Evolutionary conservation across 2,113 vertebrate species (phyloP).

Genomic region (Gavialis gangeticus): DNA sequence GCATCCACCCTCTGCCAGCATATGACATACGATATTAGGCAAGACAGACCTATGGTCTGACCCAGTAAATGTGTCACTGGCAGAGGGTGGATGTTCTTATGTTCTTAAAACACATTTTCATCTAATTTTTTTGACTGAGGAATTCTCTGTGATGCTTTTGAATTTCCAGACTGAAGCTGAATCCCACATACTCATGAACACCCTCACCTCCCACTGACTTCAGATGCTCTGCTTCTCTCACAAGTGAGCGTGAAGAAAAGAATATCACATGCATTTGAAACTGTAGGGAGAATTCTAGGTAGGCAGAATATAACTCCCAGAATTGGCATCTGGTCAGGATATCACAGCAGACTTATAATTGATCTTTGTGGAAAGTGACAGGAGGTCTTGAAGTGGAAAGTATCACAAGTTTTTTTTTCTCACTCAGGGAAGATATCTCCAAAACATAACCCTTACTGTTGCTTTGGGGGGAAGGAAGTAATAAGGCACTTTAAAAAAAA

Average conservation of each 20-base stretch:
- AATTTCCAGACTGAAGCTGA: neutral
- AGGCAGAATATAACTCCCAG: accelerated
- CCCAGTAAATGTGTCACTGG: too few species aligned
- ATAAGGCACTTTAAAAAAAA: neutral
- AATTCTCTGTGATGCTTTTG: neutral
- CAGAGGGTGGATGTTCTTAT: too few species aligned
- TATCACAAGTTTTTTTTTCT: neutral
- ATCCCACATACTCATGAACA: neutral
- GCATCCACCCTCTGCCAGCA: too few species aligned
- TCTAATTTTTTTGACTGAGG: neutral
- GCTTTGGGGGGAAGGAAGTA: neutral
- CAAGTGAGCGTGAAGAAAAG: neutral
- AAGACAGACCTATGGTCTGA: too few species aligned
- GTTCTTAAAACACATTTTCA: too few species aligned
- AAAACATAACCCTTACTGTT: neutral
- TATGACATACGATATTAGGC: too few species aligned
- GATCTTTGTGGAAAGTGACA: neutral
- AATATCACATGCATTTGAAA: neutral
- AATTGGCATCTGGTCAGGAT: neutral
- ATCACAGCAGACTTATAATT: neutral
- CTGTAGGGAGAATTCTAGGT: neutral
- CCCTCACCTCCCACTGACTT: neutral
- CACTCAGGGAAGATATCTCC: neutral
- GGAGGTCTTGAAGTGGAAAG: neutral
- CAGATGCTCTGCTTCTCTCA: accelerated